Conservation (phyloP, 2,113 vertebrate species). For the Formicarius rufipectus region DNA sequence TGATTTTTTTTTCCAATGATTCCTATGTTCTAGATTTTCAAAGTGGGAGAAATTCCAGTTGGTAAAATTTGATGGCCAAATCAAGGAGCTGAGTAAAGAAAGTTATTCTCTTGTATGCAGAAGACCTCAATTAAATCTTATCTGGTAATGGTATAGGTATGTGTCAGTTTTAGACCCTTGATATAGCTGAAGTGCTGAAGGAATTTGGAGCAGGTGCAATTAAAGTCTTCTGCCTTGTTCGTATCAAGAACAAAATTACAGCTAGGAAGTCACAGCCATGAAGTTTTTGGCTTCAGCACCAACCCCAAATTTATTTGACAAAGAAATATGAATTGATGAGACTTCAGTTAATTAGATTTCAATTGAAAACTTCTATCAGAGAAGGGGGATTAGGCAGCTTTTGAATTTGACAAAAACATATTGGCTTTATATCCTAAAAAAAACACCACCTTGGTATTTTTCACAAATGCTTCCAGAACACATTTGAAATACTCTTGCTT, state of each 20-base stretch:
- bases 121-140: background rate
- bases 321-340: slow-evolving; percentile 47
- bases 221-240: background rate
- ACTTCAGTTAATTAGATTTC: slow-evolving; percentile 55
- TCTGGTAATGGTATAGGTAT: background rate
- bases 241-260: background rate
- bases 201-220: background rate
- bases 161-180: background rate
- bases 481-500: slow-evolving; percentile 15
- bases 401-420: slow-evolving; percentile 43
- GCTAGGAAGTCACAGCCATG: background rate
- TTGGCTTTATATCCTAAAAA: slow-evolving; percentile 15
- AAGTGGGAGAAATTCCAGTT: background rate
- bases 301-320: slow-evolving; percentile 8
- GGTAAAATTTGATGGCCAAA: background rate
- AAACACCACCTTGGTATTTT: background rate
- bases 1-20: background rate
- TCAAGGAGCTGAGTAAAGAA: background rate
- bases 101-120: background rate
- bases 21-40: background rate
- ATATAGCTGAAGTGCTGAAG: background rate
- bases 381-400: slow-evolving; percentile 15
- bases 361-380: slow-evolving; percentile 29
- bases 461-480: background rate
- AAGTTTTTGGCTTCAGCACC: background rate